Percentiles rank a stretch among this genome's conserved stretches.
Evolutionary conservation across 2,888 invertebrate species (phyloP).

Genomic region (Plagodis dolabraria): DNA sequence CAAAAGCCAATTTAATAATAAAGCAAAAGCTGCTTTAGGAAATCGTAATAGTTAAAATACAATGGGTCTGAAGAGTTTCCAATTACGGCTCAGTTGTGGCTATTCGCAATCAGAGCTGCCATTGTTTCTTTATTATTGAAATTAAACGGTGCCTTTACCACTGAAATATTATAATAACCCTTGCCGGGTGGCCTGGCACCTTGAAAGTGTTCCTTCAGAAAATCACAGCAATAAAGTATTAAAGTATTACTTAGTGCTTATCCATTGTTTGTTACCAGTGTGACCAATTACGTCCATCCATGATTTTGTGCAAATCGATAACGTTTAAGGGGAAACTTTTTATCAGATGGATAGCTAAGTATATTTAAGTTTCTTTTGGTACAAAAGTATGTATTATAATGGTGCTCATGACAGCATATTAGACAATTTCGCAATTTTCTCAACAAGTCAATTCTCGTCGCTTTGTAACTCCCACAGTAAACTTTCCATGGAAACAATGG

Average conservation of each 20-base stretch:
- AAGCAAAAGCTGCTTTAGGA: constrained; percentile 23
- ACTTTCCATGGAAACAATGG: constrained; percentile 78
- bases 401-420: constrained; percentile 51
- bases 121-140: constrained; percentile 36
- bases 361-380: constrained; percentile 6
- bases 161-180: constrained; percentile 43
- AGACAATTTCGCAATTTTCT: constrained; percentile 67
- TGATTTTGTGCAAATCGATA: constrained; percentile 11
- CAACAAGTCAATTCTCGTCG: constrained; percentile 53
- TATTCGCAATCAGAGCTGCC: constrained; percentile 32
- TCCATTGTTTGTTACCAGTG: constrained; percentile 13
- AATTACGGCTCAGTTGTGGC: constrained; percentile 31
- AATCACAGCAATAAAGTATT: constrained; percentile 45
- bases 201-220: constrained; percentile 57
- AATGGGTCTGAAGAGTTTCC: constrained; percentile 30
- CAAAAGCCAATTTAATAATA: constrained; percentile 24
- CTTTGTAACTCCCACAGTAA: constrained; percentile 67
- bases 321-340: not conserved
- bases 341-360: not conserved
- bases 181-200: constrained; percentile 58
- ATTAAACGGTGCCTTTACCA: constrained; percentile 13
- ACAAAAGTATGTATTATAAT: constrained; percentile 29
- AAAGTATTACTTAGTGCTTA: constrained; percentile 24
- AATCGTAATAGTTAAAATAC: constrained; percentile 29
- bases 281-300: constrained; percentile 8